Base-by-base conservation (phyloP, 2,888 invertebrate genomes). In the Tenthredo mesomela region DNA sequence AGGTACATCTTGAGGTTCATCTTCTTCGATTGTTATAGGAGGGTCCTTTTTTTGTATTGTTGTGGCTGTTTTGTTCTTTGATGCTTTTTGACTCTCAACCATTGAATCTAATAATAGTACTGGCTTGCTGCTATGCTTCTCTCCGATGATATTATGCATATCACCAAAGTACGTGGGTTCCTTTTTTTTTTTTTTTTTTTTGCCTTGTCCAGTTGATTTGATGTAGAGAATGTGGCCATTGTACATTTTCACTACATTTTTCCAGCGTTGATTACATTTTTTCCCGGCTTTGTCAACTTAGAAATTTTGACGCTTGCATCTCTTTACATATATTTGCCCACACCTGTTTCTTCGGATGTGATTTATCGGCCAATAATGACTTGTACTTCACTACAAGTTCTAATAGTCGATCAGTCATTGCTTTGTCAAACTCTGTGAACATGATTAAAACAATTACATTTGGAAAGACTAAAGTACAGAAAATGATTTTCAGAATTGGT, bases 221-320 rank as follows among this genome's bases (percentile, higher is more conserved):
- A 4, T 70, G 70, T 70, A 70, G 9, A 25, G 7, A 25, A 70
- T 15, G 70, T 70, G 70, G 25, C 33, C 10, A 33, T 70, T 25
- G 70, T 70, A 70, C 70, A 70, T 70, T 70, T 70, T 70, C 10
- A 33, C 70, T 15, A 70, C 15, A 70, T 70, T 70, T 9, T 33
- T 25, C 70, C 70, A 70, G n/a, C 70, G 29, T 33, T 70, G 70
- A 25, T 33, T 15, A 33, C 70, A 70, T 37, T 70, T 33, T 25
- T 70, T 37, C 15, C 29, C 70, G 3, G 33, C 33, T 33, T 70
- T 70, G 12, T 10, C 29, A 33, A 70, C 33, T 33, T 6, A 70
- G 33, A 70, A 9, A 33, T 15, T 33, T 9, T 5, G 29, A 70
- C 37, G 29, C 33, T 70, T 70, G 70, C 70, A 70, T 70, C 18